Evolutionary conservation across 2,113 vertebrate genomes (phyloP), one percentile per base, ranked within the genome.

Genomic region (Mionectes macconnelli): DNA sequence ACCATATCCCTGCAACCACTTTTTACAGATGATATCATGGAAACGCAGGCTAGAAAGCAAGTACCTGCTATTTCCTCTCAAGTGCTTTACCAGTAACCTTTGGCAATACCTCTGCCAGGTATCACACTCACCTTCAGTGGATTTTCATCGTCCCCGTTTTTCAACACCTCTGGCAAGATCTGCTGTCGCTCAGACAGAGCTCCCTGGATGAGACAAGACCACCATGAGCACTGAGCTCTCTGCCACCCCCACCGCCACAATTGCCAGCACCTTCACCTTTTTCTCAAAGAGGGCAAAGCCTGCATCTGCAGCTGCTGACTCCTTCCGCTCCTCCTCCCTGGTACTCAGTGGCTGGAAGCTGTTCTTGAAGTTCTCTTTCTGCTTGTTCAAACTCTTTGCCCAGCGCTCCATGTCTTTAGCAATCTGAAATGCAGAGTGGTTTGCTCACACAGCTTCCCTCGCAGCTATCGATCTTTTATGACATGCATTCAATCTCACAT

Each of bases 341-440:
- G 99, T 98, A 95, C 98, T 99, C 74, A 99, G 97, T 0, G 99
- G 99, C 92, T 99, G 99, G 96, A 99, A 99, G 97, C 99, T 99
- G 44, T 99, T 98, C 88, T 97, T 99, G 97, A 99, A 99, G 94
- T 99, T 99, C 93, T 99, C 99, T 77, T 99, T 99, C 96, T 99
- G 99, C 84, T 99, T 99, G 96, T 99, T 99, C 73, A 99, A 97
- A 93, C 99, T 99, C 98, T 99, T 99, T 68, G 99, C 99, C 99
- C 99, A 99, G n/a, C 99, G 98, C 74, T 99, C 99, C 99, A 99
- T 99, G 95, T 99, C 99, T 97, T 99, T 99, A 78, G 99, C 99
- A 57, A 99, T 99, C 99, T 99, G 97, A 81, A 64, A 93, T 9
- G 31, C 76, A 95, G 59, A 91, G 60, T 12, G 14, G 17, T 74